Conservation (phyloP, 2,888 invertebrate genomes). For the Coelogynopora nodosa region DNA sequence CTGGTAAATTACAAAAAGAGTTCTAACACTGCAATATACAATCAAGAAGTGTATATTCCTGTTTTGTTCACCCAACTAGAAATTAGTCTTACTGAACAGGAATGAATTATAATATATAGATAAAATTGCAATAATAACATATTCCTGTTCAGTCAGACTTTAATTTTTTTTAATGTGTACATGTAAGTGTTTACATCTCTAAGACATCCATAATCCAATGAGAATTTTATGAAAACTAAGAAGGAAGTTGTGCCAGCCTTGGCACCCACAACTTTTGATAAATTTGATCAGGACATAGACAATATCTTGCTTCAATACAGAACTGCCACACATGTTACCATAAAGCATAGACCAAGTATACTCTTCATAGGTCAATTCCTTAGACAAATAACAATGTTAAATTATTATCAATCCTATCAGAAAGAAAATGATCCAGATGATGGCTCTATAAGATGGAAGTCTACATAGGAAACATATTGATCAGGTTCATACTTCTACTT, state of each 20-base stretch:
- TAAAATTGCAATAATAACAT: too few species aligned
- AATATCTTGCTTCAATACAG: neutral
- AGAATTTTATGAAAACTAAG: neutral
- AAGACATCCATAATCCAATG: constrained; percentile 14
- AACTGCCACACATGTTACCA: neutral
- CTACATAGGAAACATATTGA: neutral
- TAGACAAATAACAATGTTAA: neutral
- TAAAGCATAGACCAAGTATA: neutral
- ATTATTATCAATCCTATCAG: neutral
- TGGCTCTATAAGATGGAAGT: neutral
- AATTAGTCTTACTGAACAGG: too few species aligned
- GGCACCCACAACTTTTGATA: neutral
- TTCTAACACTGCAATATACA: too few species aligned
- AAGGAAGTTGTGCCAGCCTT: neutral
- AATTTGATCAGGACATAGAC: neutral
- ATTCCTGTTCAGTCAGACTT: too few species aligned
- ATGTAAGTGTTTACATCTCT: neutral
- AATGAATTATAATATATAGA: too few species aligned
- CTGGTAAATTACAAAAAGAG: too few species aligned
- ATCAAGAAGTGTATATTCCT: too few species aligned
- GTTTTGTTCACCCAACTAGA: too few species aligned
- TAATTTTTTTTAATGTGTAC: too few species aligned
- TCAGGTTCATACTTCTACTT: neutral
- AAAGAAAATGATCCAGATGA: neutral
- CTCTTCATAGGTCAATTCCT: neutral